A percentile compares a stretch with the other conserved stretches of the same genome.
Conservation (phyloP, 2,888 invertebrate species). For the Melipona beecheii region DNA sequence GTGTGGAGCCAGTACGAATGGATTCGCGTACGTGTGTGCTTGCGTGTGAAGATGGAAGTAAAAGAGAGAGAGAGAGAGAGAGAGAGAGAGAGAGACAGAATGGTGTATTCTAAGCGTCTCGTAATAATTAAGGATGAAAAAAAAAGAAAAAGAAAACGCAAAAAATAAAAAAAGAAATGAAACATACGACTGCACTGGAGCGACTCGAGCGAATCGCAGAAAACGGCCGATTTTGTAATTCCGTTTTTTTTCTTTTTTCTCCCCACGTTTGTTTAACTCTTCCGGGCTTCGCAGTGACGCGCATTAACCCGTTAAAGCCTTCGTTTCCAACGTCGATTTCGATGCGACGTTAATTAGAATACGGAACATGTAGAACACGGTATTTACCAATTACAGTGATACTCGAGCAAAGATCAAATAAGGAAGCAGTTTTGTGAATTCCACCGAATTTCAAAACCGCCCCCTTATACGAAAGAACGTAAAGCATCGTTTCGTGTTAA, state of each 20-base stretch:
- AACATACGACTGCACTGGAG: slow-evolving; percentile 58
- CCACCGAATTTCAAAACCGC: too few species aligned
- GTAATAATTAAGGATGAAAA: slow-evolving; percentile 61
- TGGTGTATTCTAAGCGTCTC: slow-evolving; percentile 61
- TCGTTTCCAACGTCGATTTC: too few species aligned
- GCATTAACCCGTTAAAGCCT: background rate
- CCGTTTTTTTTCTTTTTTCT: background rate
- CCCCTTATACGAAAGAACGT: too few species aligned
- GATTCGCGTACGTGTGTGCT: background rate
- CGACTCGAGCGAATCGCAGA: slow-evolving; percentile 64
- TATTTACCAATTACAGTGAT: too few species aligned
- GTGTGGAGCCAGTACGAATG: slow-evolving; percentile 4
- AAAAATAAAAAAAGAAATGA: slow-evolving; percentile 9
- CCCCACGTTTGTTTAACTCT: slow-evolving; percentile 26
- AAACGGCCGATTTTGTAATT: slow-evolving; percentile 23
- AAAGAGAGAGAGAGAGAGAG: background rate
- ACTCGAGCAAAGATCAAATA: too few species aligned
- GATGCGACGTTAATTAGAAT: too few species aligned
- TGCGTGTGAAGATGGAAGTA: background rate
- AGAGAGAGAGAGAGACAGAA: background rate
- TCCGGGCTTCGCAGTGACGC: background rate
- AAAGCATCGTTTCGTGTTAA: too few species aligned
- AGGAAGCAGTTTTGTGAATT: too few species aligned
- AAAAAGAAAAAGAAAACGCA: slow-evolving; percentile 6
- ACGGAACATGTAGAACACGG: too few species aligned